Percentiles rank a stretch among this genome's conserved stretches.
Evolutionary conservation across 2,797 vertebrate species (phyloP).

Genomic region (Dermochelys coriacea): DNA sequence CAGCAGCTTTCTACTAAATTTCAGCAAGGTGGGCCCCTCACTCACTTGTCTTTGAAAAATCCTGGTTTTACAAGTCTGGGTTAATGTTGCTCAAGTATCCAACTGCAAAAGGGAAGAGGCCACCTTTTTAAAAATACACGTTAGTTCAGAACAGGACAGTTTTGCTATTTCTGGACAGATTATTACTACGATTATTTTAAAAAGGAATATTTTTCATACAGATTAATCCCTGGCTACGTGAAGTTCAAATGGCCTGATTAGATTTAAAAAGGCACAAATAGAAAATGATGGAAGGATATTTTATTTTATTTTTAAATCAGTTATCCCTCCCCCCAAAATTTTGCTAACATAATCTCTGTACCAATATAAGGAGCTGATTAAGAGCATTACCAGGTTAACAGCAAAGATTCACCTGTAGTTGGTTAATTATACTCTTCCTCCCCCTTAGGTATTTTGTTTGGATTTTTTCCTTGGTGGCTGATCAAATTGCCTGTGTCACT

Average conservation of each 20-base stretch:
- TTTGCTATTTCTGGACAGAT: not conserved
- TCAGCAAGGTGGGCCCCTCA: not conserved
- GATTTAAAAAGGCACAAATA: not conserved
- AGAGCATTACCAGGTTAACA: not conserved
- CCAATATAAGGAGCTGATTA: not conserved
- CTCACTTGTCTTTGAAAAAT: not conserved
- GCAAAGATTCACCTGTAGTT: not conserved
- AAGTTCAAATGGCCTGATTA: not conserved
- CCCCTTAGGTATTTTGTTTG: not conserved
- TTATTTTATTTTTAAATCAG: not conserved
- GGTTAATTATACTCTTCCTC: not conserved
- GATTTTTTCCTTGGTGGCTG: not conserved
- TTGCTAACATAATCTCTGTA: not conserved
- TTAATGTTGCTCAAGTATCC: not conserved
- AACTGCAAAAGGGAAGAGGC: not conserved
- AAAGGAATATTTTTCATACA: not conserved
- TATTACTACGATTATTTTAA: not conserved
- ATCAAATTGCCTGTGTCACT: not conserved
- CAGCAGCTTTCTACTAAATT: not conserved
- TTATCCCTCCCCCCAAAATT: not conserved
- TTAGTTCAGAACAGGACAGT: not conserved
- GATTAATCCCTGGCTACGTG: not conserved
- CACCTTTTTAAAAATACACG: slow-evolving; percentile 4
- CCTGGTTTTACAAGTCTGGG: rapidly evolving
- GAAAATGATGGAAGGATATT: not conserved